Percentiles rank a stretch among this genome's conserved stretches.
These are phyloP conservation scores for Trissolcus japonicus DNA, from an alignment of 2,888 invertebrate genomes.

Conservation along the genomic window DNA sequence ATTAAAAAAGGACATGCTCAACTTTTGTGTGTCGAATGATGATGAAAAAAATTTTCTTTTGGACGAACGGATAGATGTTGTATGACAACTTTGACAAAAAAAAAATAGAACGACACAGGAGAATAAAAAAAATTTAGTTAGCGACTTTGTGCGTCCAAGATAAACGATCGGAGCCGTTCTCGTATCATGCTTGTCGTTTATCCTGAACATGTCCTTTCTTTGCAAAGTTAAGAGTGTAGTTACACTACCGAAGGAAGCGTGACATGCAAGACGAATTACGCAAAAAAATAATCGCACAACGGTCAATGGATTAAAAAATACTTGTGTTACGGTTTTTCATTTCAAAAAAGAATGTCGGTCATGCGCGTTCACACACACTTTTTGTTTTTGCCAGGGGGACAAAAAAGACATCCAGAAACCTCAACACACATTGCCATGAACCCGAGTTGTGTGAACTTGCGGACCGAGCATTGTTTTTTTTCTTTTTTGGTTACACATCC, in stretches of 20 bases:
- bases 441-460: slow-evolving; percentile 35
- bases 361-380: slow-evolving; percentile 35
- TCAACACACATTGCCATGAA: background rate
- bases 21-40: slow-evolving; percentile 10
- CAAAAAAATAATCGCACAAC: slow-evolving; percentile 69
- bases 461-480: slow-evolving; percentile 27
- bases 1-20: slow-evolving; percentile 53
- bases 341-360: slow-evolving; percentile 35
- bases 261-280: slow-evolving; percentile 76
- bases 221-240: slow-evolving; percentile 67
- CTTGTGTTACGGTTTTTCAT: slow-evolving; percentile 55
- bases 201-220: slow-evolving; percentile 63
- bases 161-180: slow-evolving; percentile 16
- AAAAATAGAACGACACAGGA: slow-evolving; percentile 4
- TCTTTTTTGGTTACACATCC: slow-evolving; percentile 45
- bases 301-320: slow-evolving; percentile 64
- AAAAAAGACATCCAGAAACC: too few relatives aligned
- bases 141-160: slow-evolving; percentile 7
- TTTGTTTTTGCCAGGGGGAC: too few relatives aligned
- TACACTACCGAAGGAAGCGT: slow-evolving; percentile 76
- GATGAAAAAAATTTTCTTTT: background rate
- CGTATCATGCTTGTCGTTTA: slow-evolving; percentile 45
- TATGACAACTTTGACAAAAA: background rate
- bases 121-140: slow-evolving; percentile 16
- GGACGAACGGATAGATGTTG: background rate